These are phyloP conservation scores for Sceliomorpha sp. DNA, from an alignment of 2,888 invertebrate genomes.

Conservation along the genomic window DNA sequence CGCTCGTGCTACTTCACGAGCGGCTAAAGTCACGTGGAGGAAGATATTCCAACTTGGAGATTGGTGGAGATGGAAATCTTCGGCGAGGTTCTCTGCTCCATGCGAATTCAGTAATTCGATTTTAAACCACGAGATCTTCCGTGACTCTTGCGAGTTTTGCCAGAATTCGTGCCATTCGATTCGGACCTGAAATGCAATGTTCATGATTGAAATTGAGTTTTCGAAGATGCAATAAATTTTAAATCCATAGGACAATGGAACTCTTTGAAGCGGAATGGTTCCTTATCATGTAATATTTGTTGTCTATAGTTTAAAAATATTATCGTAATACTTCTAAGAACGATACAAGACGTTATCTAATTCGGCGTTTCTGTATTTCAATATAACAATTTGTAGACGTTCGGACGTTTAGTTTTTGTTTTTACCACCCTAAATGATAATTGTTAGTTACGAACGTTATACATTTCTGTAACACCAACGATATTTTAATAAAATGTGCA, in stretches of 20 bases:
- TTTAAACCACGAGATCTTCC: slow-evolving; percentile 45
- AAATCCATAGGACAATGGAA: slow-evolving; percentile 21
- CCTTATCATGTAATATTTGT: slow-evolving; percentile 7
- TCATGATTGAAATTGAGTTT: slow-evolving; percentile 43
- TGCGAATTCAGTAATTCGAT: slow-evolving; percentile 46
- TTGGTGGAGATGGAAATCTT: slow-evolving; percentile 65
- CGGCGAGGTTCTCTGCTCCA: slow-evolving; percentile 26
- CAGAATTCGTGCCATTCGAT: slow-evolving; percentile 16
- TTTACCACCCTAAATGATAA: too few relatives aligned
- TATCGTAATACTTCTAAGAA: too few relatives aligned
- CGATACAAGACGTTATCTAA: too few relatives aligned
- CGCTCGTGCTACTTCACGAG: slow-evolving; percentile 58
- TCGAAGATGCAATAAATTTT: slow-evolving; percentile 26
- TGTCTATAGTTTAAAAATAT: slow-evolving; percentile 4
- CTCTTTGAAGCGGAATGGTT: not conserved
- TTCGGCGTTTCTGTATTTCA: too few relatives aligned
- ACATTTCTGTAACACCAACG: too few relatives aligned
- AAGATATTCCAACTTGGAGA: slow-evolving; percentile 56
- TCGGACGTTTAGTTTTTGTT: too few relatives aligned
- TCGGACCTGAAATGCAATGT: slow-evolving; percentile 33
- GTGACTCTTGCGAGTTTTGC: slow-evolving; percentile 44
- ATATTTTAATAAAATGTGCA: too few relatives aligned
- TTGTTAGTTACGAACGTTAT: too few relatives aligned
- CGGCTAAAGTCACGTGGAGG: slow-evolving; percentile 58
- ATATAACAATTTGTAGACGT: too few relatives aligned